A percentile compares a stretch with the other conserved stretches of the same genome.
phyloP scores from a whole-genome alignment of 2,888 invertebrate genomes.

The Morpho deidamia region DNA sequence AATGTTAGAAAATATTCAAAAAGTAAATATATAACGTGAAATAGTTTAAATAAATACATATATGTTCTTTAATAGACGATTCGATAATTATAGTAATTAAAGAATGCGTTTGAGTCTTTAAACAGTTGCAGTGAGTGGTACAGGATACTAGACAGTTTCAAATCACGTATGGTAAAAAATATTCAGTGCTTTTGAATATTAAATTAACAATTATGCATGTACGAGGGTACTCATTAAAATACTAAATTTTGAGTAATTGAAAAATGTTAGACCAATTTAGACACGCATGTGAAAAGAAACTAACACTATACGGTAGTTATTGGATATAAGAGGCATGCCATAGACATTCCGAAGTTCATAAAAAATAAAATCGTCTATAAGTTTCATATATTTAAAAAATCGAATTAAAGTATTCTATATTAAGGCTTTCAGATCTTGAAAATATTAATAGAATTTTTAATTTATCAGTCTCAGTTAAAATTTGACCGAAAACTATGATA shows the following conservation, averaged over 20 bases:
- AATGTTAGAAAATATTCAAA: too few species aligned
- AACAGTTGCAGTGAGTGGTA: background rate
- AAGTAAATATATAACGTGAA: too few species aligned
- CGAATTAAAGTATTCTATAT: too few species aligned
- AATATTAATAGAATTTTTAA: too few species aligned
- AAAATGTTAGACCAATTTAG: constrained; percentile 6
- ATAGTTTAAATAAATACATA: too few species aligned
- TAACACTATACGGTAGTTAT: constrained; percentile 35
- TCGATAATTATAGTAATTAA: too few species aligned
- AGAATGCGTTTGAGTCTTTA: background rate
- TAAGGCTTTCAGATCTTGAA: too few species aligned
- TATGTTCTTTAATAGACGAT: too few species aligned
- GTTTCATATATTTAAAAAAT: too few species aligned
- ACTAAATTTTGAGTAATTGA: constrained; percentile 1
- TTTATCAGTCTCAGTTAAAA: too few species aligned
- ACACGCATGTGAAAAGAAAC: constrained; percentile 42
- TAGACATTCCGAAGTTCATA: constrained; percentile 13
- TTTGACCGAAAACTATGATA: too few species aligned
- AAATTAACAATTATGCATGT: constrained; percentile 23
- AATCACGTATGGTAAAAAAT: constrained; percentile 25
- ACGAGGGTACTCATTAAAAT: constrained; percentile 3
- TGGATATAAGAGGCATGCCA: constrained; percentile 40
- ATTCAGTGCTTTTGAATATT: constrained; percentile 16
- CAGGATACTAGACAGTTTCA: background rate
- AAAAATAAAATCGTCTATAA: too few species aligned